phyloP scores from a whole-genome alignment of 2,113 vertebrate species.

The Ictidomys tridecemlineatus region DNA sequence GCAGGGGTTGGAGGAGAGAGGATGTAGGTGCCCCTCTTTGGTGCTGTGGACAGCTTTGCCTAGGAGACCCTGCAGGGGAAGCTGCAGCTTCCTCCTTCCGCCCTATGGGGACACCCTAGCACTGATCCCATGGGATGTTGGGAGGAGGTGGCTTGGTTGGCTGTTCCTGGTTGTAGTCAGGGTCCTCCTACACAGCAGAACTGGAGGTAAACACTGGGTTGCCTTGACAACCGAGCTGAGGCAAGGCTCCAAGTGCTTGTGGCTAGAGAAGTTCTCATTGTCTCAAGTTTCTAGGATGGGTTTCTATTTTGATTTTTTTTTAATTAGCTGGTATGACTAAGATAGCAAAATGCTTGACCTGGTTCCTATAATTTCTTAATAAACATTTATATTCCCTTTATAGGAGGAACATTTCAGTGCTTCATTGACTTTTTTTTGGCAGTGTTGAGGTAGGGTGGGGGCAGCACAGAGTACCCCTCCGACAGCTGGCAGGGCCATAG shows the following conservation, averaged over 20 bases:
- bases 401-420: conserved; percentile 37
- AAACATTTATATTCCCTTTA: conserved; percentile 69
- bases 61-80: background rate
- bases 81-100: conserved; percentile 54
- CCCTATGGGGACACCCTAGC: conserved; percentile 47
- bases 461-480: background rate
- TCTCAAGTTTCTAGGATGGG: conserved; percentile 72
- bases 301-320: conserved; percentile 67
- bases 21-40: background rate
- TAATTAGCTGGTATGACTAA: conserved; percentile 74
- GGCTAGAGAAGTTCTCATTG: conserved; percentile 61
- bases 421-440: conserved; percentile 44
- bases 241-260: conserved; percentile 16
- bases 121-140: background rate
- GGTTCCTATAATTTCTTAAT: conserved; percentile 75
- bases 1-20: background rate
- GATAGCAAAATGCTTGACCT: conserved; percentile 71
- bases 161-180: conserved; percentile 23
- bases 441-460: background rate
- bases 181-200: conserved; percentile 43
- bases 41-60: background rate
- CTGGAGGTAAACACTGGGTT: conserved; percentile 74
- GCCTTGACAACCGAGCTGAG: conserved; percentile 53
- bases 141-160: background rate
- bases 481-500: conserved; percentile 3